A percentile compares a stretch with the other conserved stretches of the same genome.
Evolutionary conservation across 35 echinoderm and acorn worm genomes (phyloP).

Genomic region (Hemicentrotus pulcherrimus): DNA sequence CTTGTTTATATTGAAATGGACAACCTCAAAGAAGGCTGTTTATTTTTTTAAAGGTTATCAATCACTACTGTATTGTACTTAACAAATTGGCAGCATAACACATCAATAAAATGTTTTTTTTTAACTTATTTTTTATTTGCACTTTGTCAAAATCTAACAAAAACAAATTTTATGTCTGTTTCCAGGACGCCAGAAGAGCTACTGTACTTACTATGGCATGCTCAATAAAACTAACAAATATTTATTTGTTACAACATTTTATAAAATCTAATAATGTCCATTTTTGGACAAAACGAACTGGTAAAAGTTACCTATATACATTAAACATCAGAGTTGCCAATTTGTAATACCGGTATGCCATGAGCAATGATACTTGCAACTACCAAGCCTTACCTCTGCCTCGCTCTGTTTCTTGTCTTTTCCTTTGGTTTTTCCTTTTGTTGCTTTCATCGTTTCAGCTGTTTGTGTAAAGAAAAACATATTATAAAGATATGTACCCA

Average conservation of each 20-base stretch:
- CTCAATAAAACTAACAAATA: no score
- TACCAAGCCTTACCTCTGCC: constrained; percentile 69
- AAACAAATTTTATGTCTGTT: no score
- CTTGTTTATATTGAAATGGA: no score
- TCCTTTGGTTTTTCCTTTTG: constrained; percentile 86
- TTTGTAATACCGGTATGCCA: not conserved
- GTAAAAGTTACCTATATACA: not conserved
- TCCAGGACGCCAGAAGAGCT: no score
- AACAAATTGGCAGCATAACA: no score
- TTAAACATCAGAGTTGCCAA: not conserved
- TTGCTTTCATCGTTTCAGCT: constrained; percentile 87
- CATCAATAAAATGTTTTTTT: no score
- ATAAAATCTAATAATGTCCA: not conserved
- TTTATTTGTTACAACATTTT: no score
- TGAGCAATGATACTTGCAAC: not conserved
- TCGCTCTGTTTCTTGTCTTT: constrained; percentile 98
- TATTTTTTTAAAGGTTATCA: no score
- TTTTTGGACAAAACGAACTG: not conserved
- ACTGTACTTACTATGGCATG: not conserved
- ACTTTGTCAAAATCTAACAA: no score
- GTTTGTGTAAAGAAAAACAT: not conserved
- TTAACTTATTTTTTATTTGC: no score
- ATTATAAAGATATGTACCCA: not conserved
- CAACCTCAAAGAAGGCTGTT: no score
- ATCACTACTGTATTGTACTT: no score